Base-by-base conservation (phyloP, 2,797 vertebrate species). In the Diplodus puntazzo region DNA sequence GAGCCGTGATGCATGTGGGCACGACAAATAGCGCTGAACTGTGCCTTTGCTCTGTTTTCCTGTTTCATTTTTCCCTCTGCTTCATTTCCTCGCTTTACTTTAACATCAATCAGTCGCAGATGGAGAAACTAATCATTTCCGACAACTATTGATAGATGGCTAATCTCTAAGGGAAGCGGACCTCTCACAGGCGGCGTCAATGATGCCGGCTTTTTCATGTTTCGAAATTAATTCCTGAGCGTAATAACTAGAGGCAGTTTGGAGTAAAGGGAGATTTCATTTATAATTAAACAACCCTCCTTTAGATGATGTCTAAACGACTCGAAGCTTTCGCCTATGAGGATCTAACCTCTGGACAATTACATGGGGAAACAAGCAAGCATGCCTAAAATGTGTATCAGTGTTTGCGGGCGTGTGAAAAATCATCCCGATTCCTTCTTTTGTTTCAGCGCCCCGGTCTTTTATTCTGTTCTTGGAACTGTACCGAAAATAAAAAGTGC, bases 201-300 rank as follows among this genome's bases (percentile, higher is more conserved):
- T 79, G 79, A 86, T 85, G 88, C 77, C 69, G 71, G 88, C 87
- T 75, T 89, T 91, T 90, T 92, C 82, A 91, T 90, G 91, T 89
- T 89, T 88, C 42, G 79, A 88, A 87, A 94, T 91, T 75, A 88
- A 91, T 91, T 92, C 81, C 75, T 88, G 68, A 91, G 85, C 71
- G 68, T 89, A 90, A 91, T 88, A 85, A 90, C 87, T 82, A 9
- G 55, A 88, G 87, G 88, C 82, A 49, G 78, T 88, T 89, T 79
- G 81, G 77, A 81, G 76, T 81, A 30, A 89, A 86, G 61, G 39
- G 66, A 69, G 58, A 66, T 85, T 91, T 87, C 67, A 89, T 87
- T 90, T 84, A 88, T 90, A 92, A 93, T 92, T 92, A 89, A 92
- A 87, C 84, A 85, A 83, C 82, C 70, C 61, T 75, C 49, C 54